Evolutionary conservation across 2,113 vertebrate species (phyloP).

Genomic region (Blennius ocellaris): DNA sequence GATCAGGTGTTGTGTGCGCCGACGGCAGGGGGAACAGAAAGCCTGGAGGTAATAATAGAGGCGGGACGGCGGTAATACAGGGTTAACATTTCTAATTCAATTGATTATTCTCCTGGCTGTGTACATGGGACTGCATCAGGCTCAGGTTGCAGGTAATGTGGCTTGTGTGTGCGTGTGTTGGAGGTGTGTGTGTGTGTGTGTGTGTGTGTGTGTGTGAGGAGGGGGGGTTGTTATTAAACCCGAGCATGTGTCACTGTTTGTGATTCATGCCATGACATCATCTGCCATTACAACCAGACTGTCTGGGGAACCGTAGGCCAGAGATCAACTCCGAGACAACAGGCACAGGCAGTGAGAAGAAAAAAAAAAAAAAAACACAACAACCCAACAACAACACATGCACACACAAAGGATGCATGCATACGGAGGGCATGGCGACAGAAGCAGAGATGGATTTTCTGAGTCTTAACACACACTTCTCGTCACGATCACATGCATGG

Average conservation of each 20-base stretch:
- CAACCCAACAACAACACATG: not conserved
- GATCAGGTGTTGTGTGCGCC: conserved; percentile 37
- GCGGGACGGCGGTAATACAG: conserved; percentile 54
- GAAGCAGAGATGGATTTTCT: no score
- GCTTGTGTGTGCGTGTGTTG: conserved; percentile 1
- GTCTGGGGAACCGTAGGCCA: conserved; percentile 76
- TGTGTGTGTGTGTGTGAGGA: conserved; percentile 40
- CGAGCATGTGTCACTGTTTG: conserved; percentile 79
- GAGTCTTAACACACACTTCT: no score
- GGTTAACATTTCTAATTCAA: conserved; percentile 75
- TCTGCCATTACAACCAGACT: conserved; percentile 79
- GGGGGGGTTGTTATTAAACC: conserved; percentile 72
- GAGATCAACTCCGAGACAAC: conserved; percentile 67
- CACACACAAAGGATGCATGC: not conserved
- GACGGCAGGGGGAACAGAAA: conserved; percentile 19
- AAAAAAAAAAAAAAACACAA: no score
- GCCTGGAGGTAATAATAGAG: conserved; percentile 47
- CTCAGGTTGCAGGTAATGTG: conserved; percentile 79
- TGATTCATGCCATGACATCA: conserved; percentile 84
- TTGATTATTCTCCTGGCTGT: conserved; percentile 70
- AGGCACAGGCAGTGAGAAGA: conserved; percentile 3
- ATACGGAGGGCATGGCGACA: not conserved
- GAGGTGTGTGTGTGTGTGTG: not conserved
- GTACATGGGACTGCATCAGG: conserved; percentile 49
- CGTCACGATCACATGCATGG: no score